Evolutionary conservation across 2,113 vertebrate genomes (phyloP).

Genomic region (Seriola dumerili): DNA sequence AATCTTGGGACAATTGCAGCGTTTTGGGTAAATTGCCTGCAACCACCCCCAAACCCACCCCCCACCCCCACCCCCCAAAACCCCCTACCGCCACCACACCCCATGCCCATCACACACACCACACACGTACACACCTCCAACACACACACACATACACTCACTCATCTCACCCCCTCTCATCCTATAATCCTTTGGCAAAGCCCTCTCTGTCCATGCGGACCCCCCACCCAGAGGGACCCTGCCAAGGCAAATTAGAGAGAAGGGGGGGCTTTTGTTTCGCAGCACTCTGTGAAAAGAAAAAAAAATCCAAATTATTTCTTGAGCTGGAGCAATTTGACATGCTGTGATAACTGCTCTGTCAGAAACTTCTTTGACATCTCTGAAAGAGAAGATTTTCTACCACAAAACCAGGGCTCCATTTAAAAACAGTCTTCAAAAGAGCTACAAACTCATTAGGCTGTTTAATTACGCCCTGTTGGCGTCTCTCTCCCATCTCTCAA

Average conservation of each 20-base stretch:
- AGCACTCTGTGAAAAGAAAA: slow-evolving; percentile 78
- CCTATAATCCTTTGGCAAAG: slow-evolving; percentile 84
- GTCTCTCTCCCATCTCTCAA: slow-evolving; percentile 83
- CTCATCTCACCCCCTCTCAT: slow-evolving; percentile 76
- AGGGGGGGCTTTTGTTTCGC: slow-evolving; percentile 84
- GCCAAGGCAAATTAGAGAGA: slow-evolving; percentile 87
- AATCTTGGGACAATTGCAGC: slow-evolving; percentile 88
- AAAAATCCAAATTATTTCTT: slow-evolving; percentile 96
- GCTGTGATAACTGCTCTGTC: slow-evolving; percentile 99
- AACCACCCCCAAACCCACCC: slow-evolving; percentile 57
- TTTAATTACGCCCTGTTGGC: slow-evolving; percentile 94
- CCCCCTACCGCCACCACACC: slow-evolving; percentile 50
- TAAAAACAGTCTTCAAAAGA: slow-evolving; percentile 89
- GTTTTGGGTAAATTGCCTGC: slow-evolving; percentile 87
- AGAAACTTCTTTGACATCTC: slow-evolving; percentile 94
- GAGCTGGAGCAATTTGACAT: slow-evolving; percentile 97
- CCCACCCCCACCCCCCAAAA: not conserved
- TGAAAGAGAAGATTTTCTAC: slow-evolving; percentile 96
- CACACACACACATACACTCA: slow-evolving; percentile 47
- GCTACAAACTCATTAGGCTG: slow-evolving; percentile 96
- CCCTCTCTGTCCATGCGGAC: slow-evolving; percentile 85
- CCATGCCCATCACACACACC: slow-evolving; percentile 60
- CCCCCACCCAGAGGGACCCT: slow-evolving; percentile 87
- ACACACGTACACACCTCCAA: slow-evolving; percentile 62
- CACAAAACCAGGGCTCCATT: slow-evolving; percentile 85